Evolutionary conservation across 2,888 invertebrate species (phyloP).

Genomic region (Notodonta dromedarius): DNA sequence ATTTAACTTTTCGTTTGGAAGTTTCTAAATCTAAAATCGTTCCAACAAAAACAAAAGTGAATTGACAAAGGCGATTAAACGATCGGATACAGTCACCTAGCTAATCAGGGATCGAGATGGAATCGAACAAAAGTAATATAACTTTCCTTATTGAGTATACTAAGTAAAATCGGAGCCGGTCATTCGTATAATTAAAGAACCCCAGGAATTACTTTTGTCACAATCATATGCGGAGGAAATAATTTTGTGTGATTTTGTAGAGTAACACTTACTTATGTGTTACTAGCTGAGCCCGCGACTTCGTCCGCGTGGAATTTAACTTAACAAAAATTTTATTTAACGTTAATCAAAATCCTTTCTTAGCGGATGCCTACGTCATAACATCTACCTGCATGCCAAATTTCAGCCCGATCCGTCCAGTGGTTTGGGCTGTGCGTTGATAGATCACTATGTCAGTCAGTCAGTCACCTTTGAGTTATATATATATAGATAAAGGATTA

Average conservation of each 20-base stretch:
- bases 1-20: background rate
- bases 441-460: no score
- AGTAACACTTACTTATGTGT: no score
- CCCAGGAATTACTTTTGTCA: slow-evolving; percentile 5
- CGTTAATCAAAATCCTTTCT: no score
- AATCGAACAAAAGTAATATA: slow-evolving; percentile 77
- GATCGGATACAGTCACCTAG: slow-evolving; percentile 40
- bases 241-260: background rate
- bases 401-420: no score
- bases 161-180: slow-evolving; percentile 63
- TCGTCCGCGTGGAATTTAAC: no score
- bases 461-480: no score
- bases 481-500: no score
- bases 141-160: slow-evolving; percentile 72
- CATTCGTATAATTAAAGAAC: slow-evolving; percentile 67
- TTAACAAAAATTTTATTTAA: no score
- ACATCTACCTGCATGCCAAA: no score
- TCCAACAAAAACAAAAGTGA: slow-evolving; percentile 26
- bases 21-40: background rate
- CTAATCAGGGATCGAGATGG: slow-evolving; percentile 57
- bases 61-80: slow-evolving; percentile 45
- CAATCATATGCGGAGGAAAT: background rate
- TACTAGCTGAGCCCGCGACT: no score
- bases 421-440: no score
- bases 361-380: no score